These are phyloP conservation scores for Dendroctonus ponderosae DNA, from an alignment of 1,140 invertebrate genomes.

Conservation along the genomic window DNA sequence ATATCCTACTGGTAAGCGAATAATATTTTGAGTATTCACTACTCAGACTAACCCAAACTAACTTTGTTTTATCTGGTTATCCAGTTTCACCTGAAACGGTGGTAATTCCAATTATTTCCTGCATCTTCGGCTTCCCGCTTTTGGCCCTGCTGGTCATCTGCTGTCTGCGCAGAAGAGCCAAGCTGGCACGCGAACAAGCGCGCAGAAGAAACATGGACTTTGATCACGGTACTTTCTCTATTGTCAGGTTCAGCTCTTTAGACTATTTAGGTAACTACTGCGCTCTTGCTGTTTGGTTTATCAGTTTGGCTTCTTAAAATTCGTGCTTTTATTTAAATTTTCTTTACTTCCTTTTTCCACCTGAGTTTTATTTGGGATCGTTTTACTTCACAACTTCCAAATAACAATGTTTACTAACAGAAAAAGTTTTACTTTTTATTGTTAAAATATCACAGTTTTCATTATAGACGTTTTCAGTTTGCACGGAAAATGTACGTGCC, in stretches of 20 bases:
- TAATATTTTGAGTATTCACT: not conserved
- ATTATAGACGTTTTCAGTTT: too few species aligned
- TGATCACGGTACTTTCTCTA: conserved; percentile 74
- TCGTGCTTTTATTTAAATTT: too few species aligned
- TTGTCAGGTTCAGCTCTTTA: conserved; percentile 73
- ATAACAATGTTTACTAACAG: too few species aligned
- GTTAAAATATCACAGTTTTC: too few species aligned
- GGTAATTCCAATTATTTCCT: conserved; percentile 84
- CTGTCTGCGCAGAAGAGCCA: conserved; percentile 76
- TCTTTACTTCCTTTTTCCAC: too few species aligned
- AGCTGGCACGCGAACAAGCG: conserved; percentile 75
- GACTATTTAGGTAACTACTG: conserved; percentile 65
- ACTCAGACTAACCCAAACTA: too few species aligned
- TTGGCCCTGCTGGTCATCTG: conserved; percentile 83
- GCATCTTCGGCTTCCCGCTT: conserved; percentile 83
- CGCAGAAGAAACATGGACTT: conserved; percentile 73
- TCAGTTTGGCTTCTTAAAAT: too few species aligned
- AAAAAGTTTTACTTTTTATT: too few species aligned
- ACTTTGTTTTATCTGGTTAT: conserved; percentile 35
- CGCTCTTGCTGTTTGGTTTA: conserved; percentile 27
- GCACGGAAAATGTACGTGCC: too few species aligned
- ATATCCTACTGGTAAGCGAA: conserved; percentile 56
- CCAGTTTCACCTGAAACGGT: conserved; percentile 84
- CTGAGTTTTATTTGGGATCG: too few species aligned
- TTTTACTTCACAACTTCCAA: too few species aligned